Evolutionary conservation across 1,140 invertebrate species (phyloP), one percentile per base, ranked within the genome.

Genomic region (Psilanteris sp.): DNA sequence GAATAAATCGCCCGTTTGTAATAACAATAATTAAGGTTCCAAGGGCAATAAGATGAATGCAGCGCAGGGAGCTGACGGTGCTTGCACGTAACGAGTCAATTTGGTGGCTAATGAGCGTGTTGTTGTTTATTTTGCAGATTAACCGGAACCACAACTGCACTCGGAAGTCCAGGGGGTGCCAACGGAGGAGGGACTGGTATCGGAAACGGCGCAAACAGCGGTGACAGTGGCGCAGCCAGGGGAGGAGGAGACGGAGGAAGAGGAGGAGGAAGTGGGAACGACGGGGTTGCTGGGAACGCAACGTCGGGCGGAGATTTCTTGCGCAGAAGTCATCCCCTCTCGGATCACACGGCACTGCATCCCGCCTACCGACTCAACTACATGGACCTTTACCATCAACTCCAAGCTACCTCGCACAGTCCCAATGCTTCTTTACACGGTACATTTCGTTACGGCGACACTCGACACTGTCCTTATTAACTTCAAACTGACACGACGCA

Each of bases 351-450:
- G 79, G 82, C 84, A 22, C 81, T 89, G 50, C 87, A 88, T 82
- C 85, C 87, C 79, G 85, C 87, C 76, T 88, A 87, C 78, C 84
- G 87, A 79, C 82, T 87, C 79, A 87, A 89, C 87, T 88, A 88
- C 87, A 89, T 89, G 87, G 87, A 89, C 85, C 82, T 88, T 79
- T 89, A 87, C 78, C 88, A 88, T 68, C 87, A 86, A 77, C 85
- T 86, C 54, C 89, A 86, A 82, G 88, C 85, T 83, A 89, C 83
- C 82, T 87, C 87, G 79, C 88, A 86, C 87, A 93, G 80, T 91
- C 92, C 81, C 81, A 89, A 87, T 82, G 85, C 88, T 70, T 90
- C 89, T 77, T 85, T 88, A 83, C 90, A 88, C 85, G 89, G 88
- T 90, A 83, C 78, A 77, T 79, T 68, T 66, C 6, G 39, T 31